Base-by-base conservation (phyloP, 1,140 invertebrate species). In the Drosophila watanabei region DNA sequence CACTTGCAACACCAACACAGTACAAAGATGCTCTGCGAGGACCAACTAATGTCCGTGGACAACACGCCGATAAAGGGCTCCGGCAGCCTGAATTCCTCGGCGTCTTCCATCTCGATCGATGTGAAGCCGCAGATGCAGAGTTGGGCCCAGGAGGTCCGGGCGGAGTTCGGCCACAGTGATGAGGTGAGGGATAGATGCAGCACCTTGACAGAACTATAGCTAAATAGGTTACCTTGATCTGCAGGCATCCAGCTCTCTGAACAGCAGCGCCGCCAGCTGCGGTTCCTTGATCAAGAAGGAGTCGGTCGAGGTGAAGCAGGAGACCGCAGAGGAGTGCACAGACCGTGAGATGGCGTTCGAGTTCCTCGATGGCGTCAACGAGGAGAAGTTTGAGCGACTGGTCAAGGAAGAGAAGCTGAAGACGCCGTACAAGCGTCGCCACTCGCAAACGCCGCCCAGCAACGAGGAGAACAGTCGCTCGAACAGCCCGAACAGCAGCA, bases 381-480 rank as follows among this genome's bases (percentile, higher is more conserved):
- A 93, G 52, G 75, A 81, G 24, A 93, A 93, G 43, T 93, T 92
- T 49, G 92, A 93, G 37, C 80, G 91, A 32, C 61, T 93, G 8
- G 59, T 93, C 4, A 92, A 84, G 61, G 92, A 93, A 13, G 92
- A 93, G n/a, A 93, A 93, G 69, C 30, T 93, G 4, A 93, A 93
- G 77, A 93, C 91, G 18, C 92, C 93, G 9, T 93, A 90, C n/a
- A 93, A 93, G 52, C 69, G 93, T 2, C 91, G 92, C 4, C 83
- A 92, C 20, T 93, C 92, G 0, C 69, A 77, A 7, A 87, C 92
- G 16, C 90, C 92, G n/a, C 82, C 76, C 18, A 89, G 75, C 33
- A 75, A 76, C 18, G 85, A 79, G 30, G 85, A 82, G 30, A 65
- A 85, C 20, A 93, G 91, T 60, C 85, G 85, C 16, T 90, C 91